A percentile compares a stretch with the other conserved stretches of the same genome.
These are phyloP conservation scores for Sebastiscus albofasciatus DNA, from an alignment of 2,797 vertebrate genomes.

Conservation along the genomic window DNA sequence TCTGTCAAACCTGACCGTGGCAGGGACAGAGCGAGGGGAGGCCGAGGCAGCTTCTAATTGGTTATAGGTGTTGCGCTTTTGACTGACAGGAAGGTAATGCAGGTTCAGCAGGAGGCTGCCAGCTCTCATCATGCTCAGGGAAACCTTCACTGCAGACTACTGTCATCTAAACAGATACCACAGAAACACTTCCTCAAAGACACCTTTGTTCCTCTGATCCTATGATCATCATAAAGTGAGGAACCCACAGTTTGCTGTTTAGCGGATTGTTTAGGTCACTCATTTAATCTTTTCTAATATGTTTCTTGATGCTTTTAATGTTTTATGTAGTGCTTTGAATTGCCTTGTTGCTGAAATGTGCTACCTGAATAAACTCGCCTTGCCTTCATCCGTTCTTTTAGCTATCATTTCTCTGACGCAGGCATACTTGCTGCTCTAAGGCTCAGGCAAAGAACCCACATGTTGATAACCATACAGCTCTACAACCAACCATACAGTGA, in stretches of 20 bases:
- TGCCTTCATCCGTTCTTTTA: not conserved
- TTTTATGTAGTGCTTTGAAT: no score
- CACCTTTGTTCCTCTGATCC: not conserved
- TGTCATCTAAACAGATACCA: not conserved
- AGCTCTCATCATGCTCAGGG: conserved; percentile 57
- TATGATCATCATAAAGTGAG: no score
- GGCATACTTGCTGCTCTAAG: not conserved
- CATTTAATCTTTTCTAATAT: no score
- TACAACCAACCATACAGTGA: not conserved
- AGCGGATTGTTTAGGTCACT: no score
- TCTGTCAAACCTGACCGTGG: conserved; percentile 36
- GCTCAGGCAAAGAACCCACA: not conserved
- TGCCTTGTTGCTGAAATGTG: no score
- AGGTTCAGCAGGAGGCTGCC: conserved; percentile 66
- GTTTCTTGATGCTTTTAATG: no score
- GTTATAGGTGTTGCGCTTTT: conserved; percentile 78
- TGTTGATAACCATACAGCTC: not conserved
- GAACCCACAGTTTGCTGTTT: no score
- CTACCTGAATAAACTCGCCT: fast-evolving
- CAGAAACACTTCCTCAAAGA: conserved; percentile 2
- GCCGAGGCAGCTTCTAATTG: conserved; percentile 73
- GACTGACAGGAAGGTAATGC: conserved; percentile 70
- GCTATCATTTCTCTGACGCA: not conserved
- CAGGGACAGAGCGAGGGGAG: conserved; percentile 37
- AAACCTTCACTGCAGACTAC: conserved; percentile 15